Percentiles rank a stretch among this genome's conserved stretches.
Evolutionary conservation across 2,888 invertebrate species (phyloP).

Genomic region (Sepiola atlantica): DNA sequence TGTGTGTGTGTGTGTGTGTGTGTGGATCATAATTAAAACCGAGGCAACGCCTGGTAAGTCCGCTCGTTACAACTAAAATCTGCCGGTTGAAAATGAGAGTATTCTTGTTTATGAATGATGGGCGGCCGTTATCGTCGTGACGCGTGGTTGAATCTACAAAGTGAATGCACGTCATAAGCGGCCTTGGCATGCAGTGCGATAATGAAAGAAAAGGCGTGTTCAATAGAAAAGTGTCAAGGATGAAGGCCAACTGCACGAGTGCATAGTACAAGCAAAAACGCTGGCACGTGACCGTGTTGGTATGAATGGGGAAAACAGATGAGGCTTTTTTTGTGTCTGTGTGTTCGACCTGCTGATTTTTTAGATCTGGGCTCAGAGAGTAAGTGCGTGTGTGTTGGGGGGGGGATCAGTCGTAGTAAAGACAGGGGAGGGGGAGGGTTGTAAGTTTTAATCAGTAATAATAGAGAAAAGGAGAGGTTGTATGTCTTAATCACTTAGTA

Average conservation of each 20-base stretch:
- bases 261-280: background rate
- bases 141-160: background rate
- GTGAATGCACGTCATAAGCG: background rate
- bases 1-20: too few relatives aligned
- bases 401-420: background rate
- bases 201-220: background rate
- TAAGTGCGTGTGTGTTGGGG: background rate
- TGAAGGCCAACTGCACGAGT: background rate
- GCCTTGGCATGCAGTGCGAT: constrained; percentile 2
- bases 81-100: background rate
- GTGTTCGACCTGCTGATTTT: background rate
- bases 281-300: background rate
- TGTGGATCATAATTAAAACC: too few relatives aligned
- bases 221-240: background rate
- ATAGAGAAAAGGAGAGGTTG: too few relatives aligned
- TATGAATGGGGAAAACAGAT: background rate
- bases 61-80: too few relatives aligned
- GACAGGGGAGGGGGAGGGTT: background rate
- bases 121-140: background rate
- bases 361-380: background rate
- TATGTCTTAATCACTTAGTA: too few relatives aligned
- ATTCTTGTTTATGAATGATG: constrained; percentile 8
- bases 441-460: background rate
- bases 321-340: background rate
- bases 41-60: too few relatives aligned